phyloP scores from a whole-genome alignment of 2,888 invertebrate species.

The Camponotus fellah region DNA sequence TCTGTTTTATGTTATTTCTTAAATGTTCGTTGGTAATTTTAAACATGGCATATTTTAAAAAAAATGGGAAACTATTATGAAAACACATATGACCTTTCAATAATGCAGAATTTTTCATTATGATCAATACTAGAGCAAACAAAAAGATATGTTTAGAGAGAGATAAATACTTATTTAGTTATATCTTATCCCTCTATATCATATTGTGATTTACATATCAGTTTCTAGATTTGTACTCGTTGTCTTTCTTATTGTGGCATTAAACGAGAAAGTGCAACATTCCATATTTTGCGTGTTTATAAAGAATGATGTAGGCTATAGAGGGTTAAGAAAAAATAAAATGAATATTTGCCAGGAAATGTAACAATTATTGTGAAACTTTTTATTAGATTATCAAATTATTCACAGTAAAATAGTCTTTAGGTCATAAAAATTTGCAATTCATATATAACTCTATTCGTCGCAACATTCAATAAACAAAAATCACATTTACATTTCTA shows the following conservation, averaged over 20 bases:
- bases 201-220: constrained; percentile 34
- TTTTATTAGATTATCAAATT: neutral
- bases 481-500: neutral
- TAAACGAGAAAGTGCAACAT: constrained; percentile 34
- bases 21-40: neutral
- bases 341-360: constrained; percentile 35
- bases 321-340: constrained; percentile 49
- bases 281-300: constrained; percentile 25
- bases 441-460: neutral
- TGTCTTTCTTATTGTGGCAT: constrained; percentile 13
- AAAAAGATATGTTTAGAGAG: constrained; percentile 16
- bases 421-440: neutral
- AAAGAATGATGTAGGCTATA: constrained; percentile 33
- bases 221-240: constrained; percentile 30
- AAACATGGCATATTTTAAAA: constrained; percentile 12
- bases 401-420: neutral
- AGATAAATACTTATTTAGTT: constrained; percentile 36
- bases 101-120: constrained; percentile 4
- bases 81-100: neutral
- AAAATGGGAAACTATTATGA: neutral
- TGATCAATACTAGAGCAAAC: neutral
- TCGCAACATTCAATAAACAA: neutral
- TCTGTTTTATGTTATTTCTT: constrained; percentile 2
- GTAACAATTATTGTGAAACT: constrained; percentile 20
- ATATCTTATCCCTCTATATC: constrained; percentile 41